Evolutionary conservation across 2,113 vertebrate genomes (phyloP), one percentile per base, ranked within the genome.

Genomic region (Colistium nudipinnis): DNA sequence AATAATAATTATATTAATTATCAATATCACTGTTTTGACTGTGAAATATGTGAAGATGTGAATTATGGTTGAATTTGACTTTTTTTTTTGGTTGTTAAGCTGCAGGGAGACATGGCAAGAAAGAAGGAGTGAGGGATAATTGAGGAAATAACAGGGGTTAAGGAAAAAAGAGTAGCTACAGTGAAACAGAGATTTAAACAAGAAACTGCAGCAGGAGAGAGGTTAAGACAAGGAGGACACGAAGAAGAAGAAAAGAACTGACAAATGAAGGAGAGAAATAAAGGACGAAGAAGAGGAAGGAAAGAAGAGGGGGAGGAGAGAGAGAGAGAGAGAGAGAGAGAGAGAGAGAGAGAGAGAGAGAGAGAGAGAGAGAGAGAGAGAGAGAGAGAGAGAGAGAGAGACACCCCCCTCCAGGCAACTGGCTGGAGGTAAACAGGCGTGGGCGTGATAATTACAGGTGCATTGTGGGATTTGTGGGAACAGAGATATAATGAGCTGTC

Each of bases 341-440:
- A 63, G 63, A 60, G 6, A 57, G 56, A 56, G 63, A 59, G 71
- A 76, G 70, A 62, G 54, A 80, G 70, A 81, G 59, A 33, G 6
- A 74, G 70, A 76, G 7, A 64, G 65, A 61, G 10, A 65, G 52
- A 59, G 35, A 20, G 6, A 61, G 22, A 51, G 17, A 76, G 41
- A 67, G 45, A 73, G 35, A 70, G 43, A 57, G 41, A 72, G 77
- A 75, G 74, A 72, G 76, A 82, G 53, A 85, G 76, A 87, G 85
- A 89, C 80, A 66, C 86, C 86, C 86, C 87, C 87, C 89, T 86
- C 76, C 69, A 76, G 89, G 89, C 87, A 82, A 85, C 88, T 91
- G 90, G 88, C 88, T 88, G 70, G 84, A 91, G 87, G 88, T 92
- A 91, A 91, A 91, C 90, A 90, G 75, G 83, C 61, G 90, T 91